These are phyloP conservation scores for Toxostoma redivivum DNA, from an alignment of 2,113 vertebrate genomes.

Conservation along the genomic window DNA sequence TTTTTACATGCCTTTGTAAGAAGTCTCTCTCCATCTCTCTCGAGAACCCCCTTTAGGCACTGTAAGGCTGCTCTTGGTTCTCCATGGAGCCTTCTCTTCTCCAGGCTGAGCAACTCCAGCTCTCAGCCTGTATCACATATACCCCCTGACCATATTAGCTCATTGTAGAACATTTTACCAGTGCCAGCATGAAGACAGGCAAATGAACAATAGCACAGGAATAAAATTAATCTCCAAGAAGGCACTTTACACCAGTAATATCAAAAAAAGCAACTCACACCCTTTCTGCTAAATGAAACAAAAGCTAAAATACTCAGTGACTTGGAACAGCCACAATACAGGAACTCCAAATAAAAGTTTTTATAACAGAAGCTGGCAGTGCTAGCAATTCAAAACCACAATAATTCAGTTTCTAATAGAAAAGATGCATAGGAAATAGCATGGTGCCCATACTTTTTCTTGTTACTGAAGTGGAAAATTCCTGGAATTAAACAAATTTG, in stretches of 20 bases:
- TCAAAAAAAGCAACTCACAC: neutral
- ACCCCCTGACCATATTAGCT: neutral
- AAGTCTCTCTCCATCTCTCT: neutral
- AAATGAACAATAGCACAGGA: neutral
- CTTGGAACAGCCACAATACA: neutral
- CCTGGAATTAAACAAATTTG: neutral
- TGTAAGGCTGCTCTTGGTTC: neutral
- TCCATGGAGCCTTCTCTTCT: neutral
- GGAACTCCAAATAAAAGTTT: neutral
- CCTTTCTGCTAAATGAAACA: neutral
- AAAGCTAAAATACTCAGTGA: neutral
- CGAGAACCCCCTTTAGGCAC: neutral
- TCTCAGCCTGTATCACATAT: neutral
- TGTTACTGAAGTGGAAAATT: constrained; percentile 11
- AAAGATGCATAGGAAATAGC: neutral
- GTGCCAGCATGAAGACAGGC: neutral
- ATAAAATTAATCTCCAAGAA: neutral
- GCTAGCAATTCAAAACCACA: neutral
- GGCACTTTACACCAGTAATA: neutral
- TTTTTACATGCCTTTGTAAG: neutral
- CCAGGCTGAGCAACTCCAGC: neutral
- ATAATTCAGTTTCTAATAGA: neutral
- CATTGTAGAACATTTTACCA: neutral
- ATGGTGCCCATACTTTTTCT: neutral
- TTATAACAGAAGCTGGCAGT: neutral